Evolutionary conservation across 2,797 vertebrate species (phyloP), one percentile per base, ranked within the genome.

Genomic region (Enteromius afrohamiltoni): DNA sequence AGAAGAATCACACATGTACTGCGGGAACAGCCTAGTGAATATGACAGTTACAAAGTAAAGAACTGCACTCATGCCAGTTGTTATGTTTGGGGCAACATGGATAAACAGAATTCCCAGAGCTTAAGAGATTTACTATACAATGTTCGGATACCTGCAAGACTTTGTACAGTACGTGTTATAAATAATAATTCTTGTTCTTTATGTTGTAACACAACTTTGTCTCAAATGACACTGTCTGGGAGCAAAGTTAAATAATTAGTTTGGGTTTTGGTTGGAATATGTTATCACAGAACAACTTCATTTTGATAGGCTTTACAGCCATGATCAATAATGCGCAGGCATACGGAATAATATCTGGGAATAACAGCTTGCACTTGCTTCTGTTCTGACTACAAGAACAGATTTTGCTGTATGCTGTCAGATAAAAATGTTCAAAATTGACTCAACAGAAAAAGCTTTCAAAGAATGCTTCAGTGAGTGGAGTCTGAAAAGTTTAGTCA

Each of bases 1-100:
- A 80, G 67, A 84, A 85, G 73, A 77, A 51, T 85, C 80, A 77
- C 53, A 83, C 82, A 67, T 68, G 45, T 68, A 74, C 67, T 73
- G 37, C 85, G 70, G 26, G 74, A 82, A 81, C 71, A 73, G 83
- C 65, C 68, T 47, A 62, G 68, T 53, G 40, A 80, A 75, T 73
- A 51, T 73, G 40, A 40, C 80, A 29, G 55, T 79, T 71, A 9
- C 16, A 60, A 86, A 80, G 49, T 60, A 71, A 82, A 14, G 13
- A 37, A 23, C 58, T 68, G 23, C 21, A 16, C 64, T 77, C 6
- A 65, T 81, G 79, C 58, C 58, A 47, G 7, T 23, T 42, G 71
- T 11, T 83, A 34, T 77, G 55, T 55, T 40, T 58, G 40, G 45
- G 8, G 40, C 0, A 9, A 62, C 23, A 62, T 29, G 29, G 29